Conservation (phyloP, 2,113 vertebrate species). For the Bothrops jararaca region DNA sequence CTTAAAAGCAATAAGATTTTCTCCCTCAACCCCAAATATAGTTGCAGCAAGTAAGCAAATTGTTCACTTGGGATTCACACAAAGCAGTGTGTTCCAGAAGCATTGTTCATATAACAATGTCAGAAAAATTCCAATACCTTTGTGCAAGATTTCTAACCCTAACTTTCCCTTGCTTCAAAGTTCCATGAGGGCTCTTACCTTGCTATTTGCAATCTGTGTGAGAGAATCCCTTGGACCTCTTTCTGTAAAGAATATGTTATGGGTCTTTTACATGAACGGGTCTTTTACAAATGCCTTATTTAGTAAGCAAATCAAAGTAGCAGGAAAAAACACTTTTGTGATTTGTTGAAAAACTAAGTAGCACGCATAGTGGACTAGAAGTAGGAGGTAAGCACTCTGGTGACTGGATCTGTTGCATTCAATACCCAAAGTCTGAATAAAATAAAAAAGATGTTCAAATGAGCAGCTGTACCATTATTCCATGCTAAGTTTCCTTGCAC, state of each 20-base stretch:
- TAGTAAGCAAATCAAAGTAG: not conserved
- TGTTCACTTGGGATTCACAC: conserved; percentile 8
- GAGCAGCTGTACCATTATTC: not conserved
- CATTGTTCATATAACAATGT: not conserved
- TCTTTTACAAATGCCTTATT: not conserved
- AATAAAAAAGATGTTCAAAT: not conserved
- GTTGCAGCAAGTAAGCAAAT: not conserved
- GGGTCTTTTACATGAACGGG: not conserved
- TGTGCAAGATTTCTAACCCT: not conserved
- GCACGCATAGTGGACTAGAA: not conserved
- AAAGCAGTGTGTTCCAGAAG: not conserved
- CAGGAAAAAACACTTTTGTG: not conserved
- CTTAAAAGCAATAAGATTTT: conserved; percentile 1
- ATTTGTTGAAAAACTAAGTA: not conserved
- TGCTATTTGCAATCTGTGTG: not conserved
- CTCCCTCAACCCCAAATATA: not conserved
- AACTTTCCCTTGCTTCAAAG: not conserved
- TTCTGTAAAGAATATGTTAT: not conserved
- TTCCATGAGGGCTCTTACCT: not conserved
- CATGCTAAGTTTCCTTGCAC: not conserved
- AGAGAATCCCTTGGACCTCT: rapidly evolving
- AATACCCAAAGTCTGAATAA: not conserved
- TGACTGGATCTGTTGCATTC: not conserved
- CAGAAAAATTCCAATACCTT: not conserved
- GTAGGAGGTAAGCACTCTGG: not conserved